Conservation (phyloP, 2,888 invertebrate species). For the Microchrysa polita region DNA sequence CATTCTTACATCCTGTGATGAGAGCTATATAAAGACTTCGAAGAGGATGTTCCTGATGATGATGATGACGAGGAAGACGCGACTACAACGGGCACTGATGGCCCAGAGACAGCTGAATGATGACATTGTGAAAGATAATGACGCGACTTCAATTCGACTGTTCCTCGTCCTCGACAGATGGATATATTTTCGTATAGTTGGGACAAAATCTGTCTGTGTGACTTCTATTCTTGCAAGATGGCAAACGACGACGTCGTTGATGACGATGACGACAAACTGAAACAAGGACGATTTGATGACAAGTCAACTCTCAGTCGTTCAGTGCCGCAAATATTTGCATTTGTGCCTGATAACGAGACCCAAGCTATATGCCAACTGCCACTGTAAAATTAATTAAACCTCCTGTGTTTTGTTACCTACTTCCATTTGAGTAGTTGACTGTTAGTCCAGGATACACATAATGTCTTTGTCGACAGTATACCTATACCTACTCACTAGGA, state of each 20-base stretch:
- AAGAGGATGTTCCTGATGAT: no score
- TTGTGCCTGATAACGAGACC: constrained; percentile 25
- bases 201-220: constrained; percentile 1
- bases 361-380: constrained; percentile 5
- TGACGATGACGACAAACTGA: no score
- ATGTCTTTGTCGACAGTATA: neutral
- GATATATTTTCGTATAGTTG: neutral
- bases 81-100: neutral
- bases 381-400: constrained; percentile 33
- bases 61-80: no score
- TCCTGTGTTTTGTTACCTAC: constrained; percentile 32
- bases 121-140: constrained; percentile 36
- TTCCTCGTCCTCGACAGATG: neutral
- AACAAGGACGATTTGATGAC: constrained; percentile 11
- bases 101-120: constrained; percentile 31
- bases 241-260: constrained; percentile 15
- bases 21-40: no score
- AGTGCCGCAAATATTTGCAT: constrained; percentile 33
- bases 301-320: neutral
- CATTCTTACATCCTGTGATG: constrained; percentile 1
- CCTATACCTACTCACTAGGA: no score
- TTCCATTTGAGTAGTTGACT: constrained; percentile 30
- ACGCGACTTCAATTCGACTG: constrained; percentile 32
- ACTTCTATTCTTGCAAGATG: constrained; percentile 12
- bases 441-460: neutral